Evolutionary conservation across 2,888 invertebrate species (phyloP).

Genomic region (Rhamphomyia laevipes): DNA sequence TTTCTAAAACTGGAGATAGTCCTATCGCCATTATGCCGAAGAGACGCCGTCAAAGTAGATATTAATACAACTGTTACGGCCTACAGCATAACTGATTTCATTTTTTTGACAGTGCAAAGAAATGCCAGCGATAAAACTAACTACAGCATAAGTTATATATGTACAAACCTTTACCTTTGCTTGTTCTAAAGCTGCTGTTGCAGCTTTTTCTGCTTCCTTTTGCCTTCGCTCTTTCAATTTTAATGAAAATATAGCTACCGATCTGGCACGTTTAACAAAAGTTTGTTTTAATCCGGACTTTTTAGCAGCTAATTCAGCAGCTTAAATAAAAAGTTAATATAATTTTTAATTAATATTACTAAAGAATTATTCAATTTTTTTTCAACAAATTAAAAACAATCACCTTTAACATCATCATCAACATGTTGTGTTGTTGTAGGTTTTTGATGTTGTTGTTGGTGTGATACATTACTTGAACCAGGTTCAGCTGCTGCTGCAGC

Average conservation of each 20-base stretch:
- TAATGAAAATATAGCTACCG: constrained; percentile 75
- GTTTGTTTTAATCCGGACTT: constrained; percentile 61
- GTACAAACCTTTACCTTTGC: constrained; percentile 40
- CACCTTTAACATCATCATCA: background rate
- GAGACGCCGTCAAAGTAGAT: no score
- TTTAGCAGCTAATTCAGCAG: constrained; percentile 50
- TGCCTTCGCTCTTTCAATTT: constrained; percentile 68
- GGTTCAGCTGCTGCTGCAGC: background rate
- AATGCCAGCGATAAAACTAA: no score
- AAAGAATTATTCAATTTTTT: no score
- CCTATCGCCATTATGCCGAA: no score
- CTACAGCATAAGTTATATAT: no score
- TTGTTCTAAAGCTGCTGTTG: constrained; percentile 47
- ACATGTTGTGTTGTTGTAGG: background rate
- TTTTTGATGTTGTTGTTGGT: constrained; percentile 2
- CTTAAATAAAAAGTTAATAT: constrained; percentile 16
- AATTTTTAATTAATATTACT: background rate
- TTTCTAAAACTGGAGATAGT: no score
- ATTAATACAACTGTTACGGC: no score
- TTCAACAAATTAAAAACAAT: background rate
- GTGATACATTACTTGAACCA: constrained; percentile 2
- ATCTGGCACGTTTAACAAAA: constrained; percentile 70
- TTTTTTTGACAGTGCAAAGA: no score
- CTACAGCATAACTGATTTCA: no score
- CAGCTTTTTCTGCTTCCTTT: constrained; percentile 59